phyloP scores from a whole-genome alignment of 2,113 vertebrate genomes.

The Columbina picui region DNA sequence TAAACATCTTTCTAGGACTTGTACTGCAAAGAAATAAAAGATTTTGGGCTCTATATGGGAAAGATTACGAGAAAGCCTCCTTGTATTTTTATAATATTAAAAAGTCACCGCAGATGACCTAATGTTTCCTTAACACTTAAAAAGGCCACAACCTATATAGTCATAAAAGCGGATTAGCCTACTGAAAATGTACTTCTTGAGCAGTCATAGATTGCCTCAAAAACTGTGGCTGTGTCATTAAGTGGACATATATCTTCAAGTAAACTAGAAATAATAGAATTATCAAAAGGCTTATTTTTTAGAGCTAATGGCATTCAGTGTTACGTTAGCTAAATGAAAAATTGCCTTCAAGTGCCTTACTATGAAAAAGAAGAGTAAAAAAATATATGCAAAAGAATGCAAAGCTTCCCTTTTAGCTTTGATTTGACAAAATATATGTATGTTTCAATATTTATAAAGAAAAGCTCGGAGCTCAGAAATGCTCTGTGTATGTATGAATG shows the following conservation, averaged over 20 bases:
- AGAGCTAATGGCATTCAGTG: background rate
- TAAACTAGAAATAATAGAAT: background rate
- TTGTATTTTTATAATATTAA: background rate
- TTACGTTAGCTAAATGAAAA: background rate
- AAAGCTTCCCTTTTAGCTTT: background rate
- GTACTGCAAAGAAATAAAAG: background rate
- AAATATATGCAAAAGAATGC: background rate
- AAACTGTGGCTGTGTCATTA: background rate
- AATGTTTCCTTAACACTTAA: background rate
- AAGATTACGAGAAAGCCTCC: background rate
- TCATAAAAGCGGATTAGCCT: background rate
- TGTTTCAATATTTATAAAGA: background rate
- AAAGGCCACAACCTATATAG: background rate
- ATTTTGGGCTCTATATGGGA: background rate
- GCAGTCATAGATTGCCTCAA: background rate
- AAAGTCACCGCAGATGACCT: background rate
- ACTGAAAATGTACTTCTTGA: background rate
- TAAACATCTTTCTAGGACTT: background rate
- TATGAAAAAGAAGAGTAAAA: background rate
- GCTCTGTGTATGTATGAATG: too few relatives aligned
- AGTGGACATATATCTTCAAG: background rate
- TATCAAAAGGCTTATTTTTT: background rate
- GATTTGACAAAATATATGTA: background rate
- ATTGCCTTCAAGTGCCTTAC: background rate
- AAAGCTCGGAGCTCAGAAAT: background rate